These are phyloP conservation scores for Noctua fimbriata DNA, from an alignment of 2,888 invertebrate genomes.

Conservation along the genomic window DNA sequence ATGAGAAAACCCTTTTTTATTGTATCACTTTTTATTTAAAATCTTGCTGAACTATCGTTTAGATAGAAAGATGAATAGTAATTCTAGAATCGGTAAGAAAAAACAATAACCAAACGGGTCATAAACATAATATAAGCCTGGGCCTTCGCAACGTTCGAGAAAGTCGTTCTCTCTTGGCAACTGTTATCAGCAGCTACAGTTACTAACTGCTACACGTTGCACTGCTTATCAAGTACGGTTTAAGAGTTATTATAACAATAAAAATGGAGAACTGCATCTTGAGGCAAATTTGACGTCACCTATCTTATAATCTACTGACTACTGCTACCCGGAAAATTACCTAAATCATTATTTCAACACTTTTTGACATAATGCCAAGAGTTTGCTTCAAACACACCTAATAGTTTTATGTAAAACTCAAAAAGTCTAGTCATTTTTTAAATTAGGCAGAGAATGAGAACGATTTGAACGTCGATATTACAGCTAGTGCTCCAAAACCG, in stretches of 20 bases:
- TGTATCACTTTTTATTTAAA: neutral
- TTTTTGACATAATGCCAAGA: neutral
- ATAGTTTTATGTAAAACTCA: neutral
- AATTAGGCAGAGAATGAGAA: neutral
- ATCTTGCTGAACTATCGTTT: neutral
- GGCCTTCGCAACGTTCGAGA: neutral
- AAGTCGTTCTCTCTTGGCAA: conserved; percentile 14
- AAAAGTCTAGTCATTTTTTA: neutral
- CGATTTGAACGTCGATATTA: neutral
- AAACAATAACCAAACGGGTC: conserved; percentile 1
- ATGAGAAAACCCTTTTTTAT: neutral
- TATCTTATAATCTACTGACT: neutral
- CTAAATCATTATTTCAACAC: neutral
- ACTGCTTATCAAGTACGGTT: conserved; percentile 35
- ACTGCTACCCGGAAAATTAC: neutral
- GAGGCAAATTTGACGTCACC: neutral
- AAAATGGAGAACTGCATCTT: neutral
- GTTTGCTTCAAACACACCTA: too few species aligned
- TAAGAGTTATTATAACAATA: neutral
- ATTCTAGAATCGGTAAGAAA: too few species aligned
- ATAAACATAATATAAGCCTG: neutral
- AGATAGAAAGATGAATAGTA: neutral
- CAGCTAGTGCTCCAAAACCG: too few species aligned
- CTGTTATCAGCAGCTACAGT: conserved; percentile 23
- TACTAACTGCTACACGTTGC: conserved; percentile 22